These are phyloP conservation scores for Manis pentadactyla DNA, from an alignment of 2,797 vertebrate genomes.

Conservation along the genomic window DNA sequence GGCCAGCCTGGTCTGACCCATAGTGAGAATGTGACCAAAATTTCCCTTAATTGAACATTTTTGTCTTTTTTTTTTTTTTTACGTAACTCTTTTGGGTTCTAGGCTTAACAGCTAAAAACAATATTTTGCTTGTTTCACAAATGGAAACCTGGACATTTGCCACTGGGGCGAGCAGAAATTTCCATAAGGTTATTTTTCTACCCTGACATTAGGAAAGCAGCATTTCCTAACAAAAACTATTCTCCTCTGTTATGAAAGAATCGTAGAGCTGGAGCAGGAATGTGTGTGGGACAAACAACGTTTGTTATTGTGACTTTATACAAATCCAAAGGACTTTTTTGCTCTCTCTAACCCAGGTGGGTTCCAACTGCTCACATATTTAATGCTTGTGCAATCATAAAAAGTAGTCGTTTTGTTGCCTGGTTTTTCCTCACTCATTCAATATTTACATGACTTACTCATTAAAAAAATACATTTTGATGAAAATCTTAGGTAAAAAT, in stretches of 20 bases:
- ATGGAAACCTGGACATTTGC: constrained; percentile 54
- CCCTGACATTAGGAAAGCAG: background rate
- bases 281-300: background rate
- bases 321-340: background rate
- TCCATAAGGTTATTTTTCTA: constrained; percentile 53
- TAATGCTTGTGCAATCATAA: background rate
- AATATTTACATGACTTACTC: background rate
- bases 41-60: background rate
- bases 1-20: background rate
- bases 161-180: constrained; percentile 54
- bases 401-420: background rate
- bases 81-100: background rate
- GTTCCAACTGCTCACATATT: background rate
- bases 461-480: background rate
- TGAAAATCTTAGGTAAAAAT: constrained; percentile 27
- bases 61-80: background rate
- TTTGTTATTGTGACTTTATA: constrained; percentile 47
- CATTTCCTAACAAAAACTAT: constrained; percentile 60
- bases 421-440: background rate
- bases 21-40: background rate
- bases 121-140: background rate
- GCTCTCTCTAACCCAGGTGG: background rate
- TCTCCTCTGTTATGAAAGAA: constrained; percentile 43
- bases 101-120: background rate
- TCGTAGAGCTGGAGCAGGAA: background rate